Evolutionary conservation across 2,888 invertebrate genomes (phyloP).

Genomic region (Xanthorhoe designata): DNA sequence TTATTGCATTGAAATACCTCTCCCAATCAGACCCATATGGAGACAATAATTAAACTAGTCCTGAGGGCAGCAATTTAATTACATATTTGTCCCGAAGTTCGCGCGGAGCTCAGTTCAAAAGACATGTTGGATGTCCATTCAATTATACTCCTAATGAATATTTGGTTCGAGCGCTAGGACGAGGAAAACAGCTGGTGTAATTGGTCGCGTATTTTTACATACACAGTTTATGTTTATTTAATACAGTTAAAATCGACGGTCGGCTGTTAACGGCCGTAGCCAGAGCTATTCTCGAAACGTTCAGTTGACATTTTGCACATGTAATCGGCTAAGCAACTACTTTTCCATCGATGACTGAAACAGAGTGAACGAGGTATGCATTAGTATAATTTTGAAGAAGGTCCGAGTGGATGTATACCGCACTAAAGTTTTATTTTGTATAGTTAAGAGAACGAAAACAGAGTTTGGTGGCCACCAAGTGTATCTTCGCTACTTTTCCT

Average conservation of each 20-base stretch:
- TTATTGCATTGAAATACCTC: not conserved
- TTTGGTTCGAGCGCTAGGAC: slow-evolving; percentile 29
- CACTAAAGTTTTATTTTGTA: too few species aligned
- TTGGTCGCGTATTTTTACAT: not conserved
- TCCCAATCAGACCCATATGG: slow-evolving; percentile 34
- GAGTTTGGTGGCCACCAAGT: too few species aligned
- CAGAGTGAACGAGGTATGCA: too few species aligned
- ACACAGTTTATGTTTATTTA: too few species aligned
- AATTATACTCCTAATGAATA: slow-evolving; percentile 61
- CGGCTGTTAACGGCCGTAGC: not conserved
- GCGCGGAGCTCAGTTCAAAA: slow-evolving; percentile 41
- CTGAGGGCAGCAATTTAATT: slow-evolving; percentile 65
- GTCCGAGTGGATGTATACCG: too few species aligned
- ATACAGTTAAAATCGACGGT: not conserved
- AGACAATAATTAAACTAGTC: slow-evolving; percentile 60
- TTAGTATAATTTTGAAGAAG: too few species aligned
- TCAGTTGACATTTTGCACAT: too few species aligned
- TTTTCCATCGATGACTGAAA: too few species aligned
- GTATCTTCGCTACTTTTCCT: too few species aligned
- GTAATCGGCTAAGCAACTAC: too few species aligned
- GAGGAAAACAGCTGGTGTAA: not conserved
- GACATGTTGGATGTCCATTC: slow-evolving; percentile 65
- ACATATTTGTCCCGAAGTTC: slow-evolving; percentile 61
- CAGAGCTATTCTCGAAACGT: too few species aligned
- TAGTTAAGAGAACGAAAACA: too few species aligned